A percentile compares a stretch with the other conserved stretches of the same genome.
These are phyloP conservation scores for Abramis brama DNA, from an alignment of 2,113 vertebrate species.

Conservation along the genomic window DNA sequence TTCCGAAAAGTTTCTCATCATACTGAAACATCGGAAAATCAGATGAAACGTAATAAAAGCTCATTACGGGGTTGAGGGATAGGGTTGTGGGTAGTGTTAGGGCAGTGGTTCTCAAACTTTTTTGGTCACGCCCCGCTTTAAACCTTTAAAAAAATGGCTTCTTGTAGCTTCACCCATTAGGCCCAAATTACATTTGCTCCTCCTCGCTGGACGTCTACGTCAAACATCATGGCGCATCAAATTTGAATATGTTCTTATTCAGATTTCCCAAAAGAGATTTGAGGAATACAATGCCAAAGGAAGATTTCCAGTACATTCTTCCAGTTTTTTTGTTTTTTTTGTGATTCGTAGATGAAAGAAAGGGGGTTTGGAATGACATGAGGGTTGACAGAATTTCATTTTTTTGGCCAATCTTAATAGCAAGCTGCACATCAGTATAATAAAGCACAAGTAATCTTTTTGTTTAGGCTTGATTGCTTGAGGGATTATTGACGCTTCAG, in stretches of 20 bases:
- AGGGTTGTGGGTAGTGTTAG: too few species aligned
- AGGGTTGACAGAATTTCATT: neutral
- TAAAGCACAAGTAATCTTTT: slow-evolving; percentile 56
- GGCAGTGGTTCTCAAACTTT: too few species aligned
- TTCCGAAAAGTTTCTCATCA: too few species aligned
- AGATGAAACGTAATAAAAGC: too few species aligned
- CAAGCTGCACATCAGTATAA: slow-evolving; percentile 1
- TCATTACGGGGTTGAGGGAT: too few species aligned
- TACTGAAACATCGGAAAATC: too few species aligned
- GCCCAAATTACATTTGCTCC: too few species aligned
- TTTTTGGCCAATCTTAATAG: neutral
- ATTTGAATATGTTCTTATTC: neutral
- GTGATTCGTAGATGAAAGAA: neutral
- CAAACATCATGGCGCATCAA: neutral
- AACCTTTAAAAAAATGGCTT: too few species aligned
- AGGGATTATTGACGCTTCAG: slow-evolving; percentile 50
- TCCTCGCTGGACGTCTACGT: too few species aligned
- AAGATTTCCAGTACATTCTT: neutral
- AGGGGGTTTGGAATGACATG: neutral
- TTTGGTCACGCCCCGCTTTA: too few species aligned
- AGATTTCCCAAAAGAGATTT: neutral
- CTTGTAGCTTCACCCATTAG: too few species aligned
- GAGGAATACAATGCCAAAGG: neutral
- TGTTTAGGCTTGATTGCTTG: slow-evolving; percentile 61
- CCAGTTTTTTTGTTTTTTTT: neutral